These are phyloP conservation scores for Numida meleagris DNA, from an alignment of 2,113 vertebrate genomes.

Conservation along the genomic window DNA sequence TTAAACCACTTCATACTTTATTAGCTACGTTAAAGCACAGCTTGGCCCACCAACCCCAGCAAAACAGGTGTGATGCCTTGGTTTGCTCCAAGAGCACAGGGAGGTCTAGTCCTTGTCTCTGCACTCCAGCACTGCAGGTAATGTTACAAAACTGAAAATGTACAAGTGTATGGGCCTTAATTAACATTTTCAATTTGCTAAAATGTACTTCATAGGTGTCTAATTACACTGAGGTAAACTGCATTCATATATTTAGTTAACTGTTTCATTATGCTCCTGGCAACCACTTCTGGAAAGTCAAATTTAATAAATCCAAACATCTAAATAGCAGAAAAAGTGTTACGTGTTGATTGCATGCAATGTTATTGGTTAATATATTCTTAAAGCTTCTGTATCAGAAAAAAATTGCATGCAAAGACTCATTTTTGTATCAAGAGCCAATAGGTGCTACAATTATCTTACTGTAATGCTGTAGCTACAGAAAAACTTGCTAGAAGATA, in stretches of 20 bases:
- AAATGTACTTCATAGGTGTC: neutral
- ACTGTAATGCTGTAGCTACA: neutral
- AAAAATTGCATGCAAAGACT: neutral
- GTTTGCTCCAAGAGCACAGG: neutral
- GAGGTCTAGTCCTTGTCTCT: neutral
- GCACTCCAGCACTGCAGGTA: neutral
- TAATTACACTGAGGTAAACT: neutral
- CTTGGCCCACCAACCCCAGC: neutral
- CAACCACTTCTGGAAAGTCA: slow-evolving; percentile 30
- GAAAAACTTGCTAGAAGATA: neutral
- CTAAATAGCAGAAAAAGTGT: slow-evolving; percentile 7
- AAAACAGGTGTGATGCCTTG: neutral
- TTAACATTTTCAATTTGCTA: neutral
- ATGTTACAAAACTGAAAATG: neutral
- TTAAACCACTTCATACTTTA: neutral
- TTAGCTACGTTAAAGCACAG: neutral
- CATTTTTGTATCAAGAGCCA: slow-evolving; percentile 12
- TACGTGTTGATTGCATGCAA: neutral
- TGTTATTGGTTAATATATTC: neutral
- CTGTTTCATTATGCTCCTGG: slow-evolving; percentile 30
- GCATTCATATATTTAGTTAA: slow-evolving; percentile 22
- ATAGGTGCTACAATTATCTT: slow-evolving; percentile 25
- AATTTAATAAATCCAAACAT: neutral
- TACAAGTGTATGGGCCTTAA: neutral
- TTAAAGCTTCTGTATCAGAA: neutral